Conservation (phyloP, 1,140 invertebrate species). For the Pogonus chalceus region DNA sequence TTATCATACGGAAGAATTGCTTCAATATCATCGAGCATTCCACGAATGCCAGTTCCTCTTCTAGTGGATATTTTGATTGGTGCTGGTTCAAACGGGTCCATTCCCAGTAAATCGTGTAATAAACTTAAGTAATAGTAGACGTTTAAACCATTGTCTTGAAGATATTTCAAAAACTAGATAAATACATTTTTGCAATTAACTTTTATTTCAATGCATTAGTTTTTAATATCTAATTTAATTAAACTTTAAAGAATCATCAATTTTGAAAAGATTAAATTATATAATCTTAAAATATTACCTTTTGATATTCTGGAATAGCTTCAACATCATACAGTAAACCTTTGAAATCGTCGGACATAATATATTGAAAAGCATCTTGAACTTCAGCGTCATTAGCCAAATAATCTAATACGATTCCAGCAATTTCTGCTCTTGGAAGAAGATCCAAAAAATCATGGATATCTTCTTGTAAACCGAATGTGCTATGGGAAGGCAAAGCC, state of each 20-base stretch:
- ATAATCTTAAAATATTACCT: too few relatives aligned
- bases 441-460: not conserved
- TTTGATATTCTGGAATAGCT: conserved; percentile 14
- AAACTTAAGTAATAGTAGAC: conserved; percentile 14
- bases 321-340: conserved; percentile 15
- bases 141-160: not conserved
- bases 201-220: not conserved
- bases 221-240: too few relatives aligned
- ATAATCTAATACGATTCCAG: conserved; percentile 14
- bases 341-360: conserved; percentile 19
- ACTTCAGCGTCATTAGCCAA: conserved; percentile 21
- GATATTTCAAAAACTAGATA: not conserved
- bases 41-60: conserved; percentile 17
- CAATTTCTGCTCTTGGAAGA: not conserved
- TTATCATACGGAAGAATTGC: conserved; percentile 21
- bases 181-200: conserved; percentile 11
- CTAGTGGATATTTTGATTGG: not conserved
- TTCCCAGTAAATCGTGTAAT: conserved; percentile 19
- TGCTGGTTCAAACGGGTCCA: conserved; percentile 1
- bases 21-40: conserved; percentile 23
- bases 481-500: too few relatives aligned
- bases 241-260: too few relatives aligned
- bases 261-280: too few relatives aligned
- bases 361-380: conserved; percentile 14
- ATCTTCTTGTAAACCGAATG: not conserved